Conservation (phyloP, 2,113 vertebrate species). For the Microtus ochrogaster region DNA sequence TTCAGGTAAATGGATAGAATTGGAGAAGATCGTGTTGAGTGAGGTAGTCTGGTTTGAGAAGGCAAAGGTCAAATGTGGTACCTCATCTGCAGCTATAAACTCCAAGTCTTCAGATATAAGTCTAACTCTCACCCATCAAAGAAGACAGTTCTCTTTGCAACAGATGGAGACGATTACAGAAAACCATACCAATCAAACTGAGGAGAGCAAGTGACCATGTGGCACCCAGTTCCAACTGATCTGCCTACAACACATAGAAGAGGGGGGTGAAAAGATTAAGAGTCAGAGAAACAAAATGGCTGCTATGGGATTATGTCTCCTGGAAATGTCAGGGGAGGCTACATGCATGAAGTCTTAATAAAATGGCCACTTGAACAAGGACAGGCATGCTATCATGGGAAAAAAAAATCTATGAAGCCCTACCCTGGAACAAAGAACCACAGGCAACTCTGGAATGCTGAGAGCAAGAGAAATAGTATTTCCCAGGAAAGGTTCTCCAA, state of each 20-base stretch:
- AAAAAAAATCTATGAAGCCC: neutral
- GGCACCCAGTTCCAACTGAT: neutral
- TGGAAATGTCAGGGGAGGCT: neutral
- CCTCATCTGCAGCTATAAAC: neutral
- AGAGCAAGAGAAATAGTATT: neutral
- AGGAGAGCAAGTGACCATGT: neutral
- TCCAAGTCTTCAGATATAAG: neutral
- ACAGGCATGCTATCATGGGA: neutral
- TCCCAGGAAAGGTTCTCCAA: neutral
- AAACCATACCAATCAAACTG: neutral
- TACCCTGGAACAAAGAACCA: neutral
- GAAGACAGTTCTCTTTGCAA: neutral
- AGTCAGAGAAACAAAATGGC: neutral
- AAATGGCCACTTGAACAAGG: too few relatives aligned
- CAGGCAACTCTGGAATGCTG: neutral
- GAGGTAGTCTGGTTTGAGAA: neutral
- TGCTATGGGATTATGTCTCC: neutral
- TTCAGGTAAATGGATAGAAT: neutral
- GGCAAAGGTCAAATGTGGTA: neutral
- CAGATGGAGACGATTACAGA: neutral
- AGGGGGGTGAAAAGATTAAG: neutral
- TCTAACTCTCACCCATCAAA: neutral
- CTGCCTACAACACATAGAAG: neutral
- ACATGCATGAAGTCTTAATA: too few relatives aligned
- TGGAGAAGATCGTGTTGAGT: neutral